These are phyloP conservation scores for Styela clava DNA, from an alignment of 23 tunicate species.

Conservation along the genomic window DNA sequence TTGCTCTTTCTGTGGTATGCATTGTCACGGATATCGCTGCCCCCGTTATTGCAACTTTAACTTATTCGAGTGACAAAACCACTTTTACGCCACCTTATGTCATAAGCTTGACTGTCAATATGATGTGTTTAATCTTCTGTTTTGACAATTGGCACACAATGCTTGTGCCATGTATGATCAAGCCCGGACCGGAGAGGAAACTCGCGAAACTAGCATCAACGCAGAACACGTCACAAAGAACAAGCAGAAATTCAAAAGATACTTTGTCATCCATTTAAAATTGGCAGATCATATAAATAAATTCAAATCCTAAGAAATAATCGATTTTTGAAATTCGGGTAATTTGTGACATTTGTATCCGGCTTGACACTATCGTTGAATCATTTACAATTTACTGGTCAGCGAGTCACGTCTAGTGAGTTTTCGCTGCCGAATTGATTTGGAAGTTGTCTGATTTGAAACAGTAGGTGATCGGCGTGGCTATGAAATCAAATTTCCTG, in stretches of 20 bases:
- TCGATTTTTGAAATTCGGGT: background rate
- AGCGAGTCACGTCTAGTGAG: background rate
- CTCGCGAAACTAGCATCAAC: background rate
- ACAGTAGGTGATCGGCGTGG: too few relatives aligned
- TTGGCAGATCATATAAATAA: too few relatives aligned
- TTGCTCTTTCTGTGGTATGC: constrained; percentile 1
- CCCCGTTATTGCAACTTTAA: background rate
- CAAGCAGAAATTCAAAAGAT: background rate
- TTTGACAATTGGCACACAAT: constrained; percentile 60
- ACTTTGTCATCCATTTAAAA: background rate
- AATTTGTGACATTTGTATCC: background rate
- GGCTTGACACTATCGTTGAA: background rate
- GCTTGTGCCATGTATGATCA: constrained; percentile 36
- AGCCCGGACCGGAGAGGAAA: background rate
- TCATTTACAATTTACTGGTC: background rate
- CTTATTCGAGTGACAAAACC: background rate
- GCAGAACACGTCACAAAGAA: background rate
- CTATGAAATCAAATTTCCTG: too few relatives aligned
- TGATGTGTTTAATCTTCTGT: constrained; percentile 37
- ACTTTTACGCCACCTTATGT: background rate
- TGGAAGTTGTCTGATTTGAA: too few relatives aligned
- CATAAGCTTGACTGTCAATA: constrained; percentile 35
- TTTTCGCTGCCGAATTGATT: too few relatives aligned
- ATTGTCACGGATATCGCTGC: constrained; percentile 9
- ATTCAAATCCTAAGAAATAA: background rate